Evolutionary conservation across 2,888 invertebrate species (phyloP).

Genomic region (Drosophila sordidapex): DNA sequence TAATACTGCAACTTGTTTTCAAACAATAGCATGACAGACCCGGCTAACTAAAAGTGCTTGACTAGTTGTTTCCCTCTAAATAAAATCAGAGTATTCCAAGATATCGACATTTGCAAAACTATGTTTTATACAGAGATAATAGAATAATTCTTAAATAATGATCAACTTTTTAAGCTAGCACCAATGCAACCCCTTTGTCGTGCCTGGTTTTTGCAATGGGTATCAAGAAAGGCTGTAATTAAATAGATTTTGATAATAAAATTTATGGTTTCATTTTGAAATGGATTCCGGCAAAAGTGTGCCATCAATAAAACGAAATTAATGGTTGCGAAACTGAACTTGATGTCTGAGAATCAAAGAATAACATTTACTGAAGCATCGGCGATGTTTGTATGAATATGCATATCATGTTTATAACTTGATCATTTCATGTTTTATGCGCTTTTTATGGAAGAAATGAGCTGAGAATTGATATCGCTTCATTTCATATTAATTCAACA

Average conservation of each 20-base stretch:
- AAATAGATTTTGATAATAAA: slow-evolving; percentile 17
- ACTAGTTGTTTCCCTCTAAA: slow-evolving; percentile 6
- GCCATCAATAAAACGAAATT: slow-evolving; percentile 53
- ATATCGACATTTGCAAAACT: not conserved
- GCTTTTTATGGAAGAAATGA: slow-evolving; percentile 31
- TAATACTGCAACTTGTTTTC: slow-evolving; percentile 26
- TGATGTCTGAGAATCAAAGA: slow-evolving; percentile 41
- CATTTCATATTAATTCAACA: slow-evolving; percentile 60
- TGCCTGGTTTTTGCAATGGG: not conserved
- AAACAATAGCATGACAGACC: not conserved
- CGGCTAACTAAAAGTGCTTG: not conserved
- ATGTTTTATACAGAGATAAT: not conserved
- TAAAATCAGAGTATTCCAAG: not conserved
- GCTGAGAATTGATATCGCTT: slow-evolving; percentile 54
- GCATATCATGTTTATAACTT: slow-evolving; percentile 53
- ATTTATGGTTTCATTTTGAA: slow-evolving; percentile 44
- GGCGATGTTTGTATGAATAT: slow-evolving; percentile 15
- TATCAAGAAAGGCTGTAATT: slow-evolving; percentile 12
- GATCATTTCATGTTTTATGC: slow-evolving; percentile 47
- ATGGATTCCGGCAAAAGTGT: slow-evolving; percentile 42
- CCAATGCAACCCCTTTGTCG: not conserved
- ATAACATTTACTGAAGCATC: slow-evolving; percentile 19
- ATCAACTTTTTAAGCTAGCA: not conserved
- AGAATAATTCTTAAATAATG: not conserved
- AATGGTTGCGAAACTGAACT: slow-evolving; percentile 40